phyloP scores from a whole-genome alignment of 2,113 vertebrate genomes.

The Sprattus sprattus region DNA sequence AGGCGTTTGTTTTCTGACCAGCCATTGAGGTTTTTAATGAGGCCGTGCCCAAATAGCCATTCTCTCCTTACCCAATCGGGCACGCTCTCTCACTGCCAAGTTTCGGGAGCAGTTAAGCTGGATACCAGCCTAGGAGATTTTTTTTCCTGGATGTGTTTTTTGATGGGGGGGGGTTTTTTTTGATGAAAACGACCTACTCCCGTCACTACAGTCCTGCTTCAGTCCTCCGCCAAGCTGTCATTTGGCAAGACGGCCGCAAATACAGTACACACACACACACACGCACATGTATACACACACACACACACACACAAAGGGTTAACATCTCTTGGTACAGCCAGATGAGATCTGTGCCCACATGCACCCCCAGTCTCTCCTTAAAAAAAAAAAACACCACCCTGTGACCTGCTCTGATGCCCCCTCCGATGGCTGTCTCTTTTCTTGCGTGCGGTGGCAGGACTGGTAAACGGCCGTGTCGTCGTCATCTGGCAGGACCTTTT shows the following conservation, averaged over 20 bases:
- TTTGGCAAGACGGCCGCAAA: not conserved
- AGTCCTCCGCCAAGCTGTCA: not conserved
- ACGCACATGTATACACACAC: too few species aligned
- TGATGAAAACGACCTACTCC: not conserved
- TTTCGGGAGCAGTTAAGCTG: not conserved
- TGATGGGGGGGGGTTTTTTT: too few species aligned
- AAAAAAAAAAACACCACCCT: not conserved
- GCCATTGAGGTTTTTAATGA: not conserved
- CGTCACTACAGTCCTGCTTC: too few species aligned
- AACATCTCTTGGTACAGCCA: not conserved
- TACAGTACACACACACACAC: too few species aligned
- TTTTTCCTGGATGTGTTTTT: not conserved
- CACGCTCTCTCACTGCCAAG: not conserved
- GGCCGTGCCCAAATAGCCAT: not conserved
- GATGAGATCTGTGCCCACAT: not conserved
- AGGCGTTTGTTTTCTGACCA: not conserved
- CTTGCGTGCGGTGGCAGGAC: not conserved
- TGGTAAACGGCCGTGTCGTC: conserved; percentile 6
- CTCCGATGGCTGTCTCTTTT: not conserved
- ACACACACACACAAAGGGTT: too few species aligned
- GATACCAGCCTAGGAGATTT: not conserved
- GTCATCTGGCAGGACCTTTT: not conserved
- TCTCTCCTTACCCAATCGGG: not conserved
- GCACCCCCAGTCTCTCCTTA: too few species aligned
- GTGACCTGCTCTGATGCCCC: not conserved